Conservation (phyloP, 2,888 invertebrate species). For the Pinctada fucata region DNA sequence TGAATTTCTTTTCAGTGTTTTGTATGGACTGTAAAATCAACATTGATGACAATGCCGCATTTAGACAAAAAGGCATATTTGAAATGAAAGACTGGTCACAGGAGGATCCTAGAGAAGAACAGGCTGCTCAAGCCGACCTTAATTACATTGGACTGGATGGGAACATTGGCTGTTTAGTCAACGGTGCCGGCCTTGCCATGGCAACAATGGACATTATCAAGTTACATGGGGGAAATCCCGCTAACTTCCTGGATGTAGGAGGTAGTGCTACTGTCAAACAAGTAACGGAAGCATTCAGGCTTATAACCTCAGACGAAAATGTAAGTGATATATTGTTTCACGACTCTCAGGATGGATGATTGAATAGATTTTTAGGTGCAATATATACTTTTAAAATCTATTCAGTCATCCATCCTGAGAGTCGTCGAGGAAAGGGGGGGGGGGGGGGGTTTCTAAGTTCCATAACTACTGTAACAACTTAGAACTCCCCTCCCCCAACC, state of each 20-base stretch:
- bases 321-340: conserved; percentile 73
- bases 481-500: no score
- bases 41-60: conserved; percentile 96
- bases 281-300: conserved; percentile 96
- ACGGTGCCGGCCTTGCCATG: conserved; percentile 97
- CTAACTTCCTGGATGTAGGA: conserved; percentile 97
- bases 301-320: conserved; percentile 94
- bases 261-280: conserved; percentile 93
- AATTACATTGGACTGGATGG: conserved; percentile 98
- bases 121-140: conserved; percentile 91
- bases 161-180: conserved; percentile 95
- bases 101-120: conserved; percentile 94
- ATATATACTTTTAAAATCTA: no score
- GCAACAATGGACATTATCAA: conserved; percentile 99
- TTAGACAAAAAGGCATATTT: conserved; percentile 91
- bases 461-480: no score
- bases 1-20: conserved; percentile 82
- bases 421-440: no score
- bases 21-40: conserved; percentile 96
- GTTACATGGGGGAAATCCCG: conserved; percentile 94
- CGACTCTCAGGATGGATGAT: no score
- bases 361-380: no score
- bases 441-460: no score
- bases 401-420: no score
- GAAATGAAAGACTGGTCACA: conserved; percentile 90